These are phyloP conservation scores for Petrolisthes cinctipes DNA, from an alignment of 2,888 invertebrate species.

Conservation along the genomic window DNA sequence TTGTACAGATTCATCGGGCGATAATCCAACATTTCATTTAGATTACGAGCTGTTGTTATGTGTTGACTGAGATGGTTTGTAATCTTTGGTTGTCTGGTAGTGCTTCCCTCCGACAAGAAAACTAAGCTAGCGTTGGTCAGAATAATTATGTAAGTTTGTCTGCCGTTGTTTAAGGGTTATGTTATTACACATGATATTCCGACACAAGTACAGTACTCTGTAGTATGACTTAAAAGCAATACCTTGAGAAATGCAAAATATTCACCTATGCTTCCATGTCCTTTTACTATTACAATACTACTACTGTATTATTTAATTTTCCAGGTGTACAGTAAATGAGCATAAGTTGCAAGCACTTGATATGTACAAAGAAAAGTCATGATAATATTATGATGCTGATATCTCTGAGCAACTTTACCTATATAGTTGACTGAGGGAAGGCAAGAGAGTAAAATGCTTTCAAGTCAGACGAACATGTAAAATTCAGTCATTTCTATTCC, in stretches of 20 bases:
- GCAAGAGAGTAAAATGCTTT: slow-evolving; percentile 40
- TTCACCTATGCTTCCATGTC: slow-evolving; percentile 53
- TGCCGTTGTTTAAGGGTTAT: too few species aligned
- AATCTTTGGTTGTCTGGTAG: too few species aligned
- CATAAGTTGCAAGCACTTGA: slow-evolving; percentile 59
- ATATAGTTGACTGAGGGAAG: slow-evolving; percentile 28
- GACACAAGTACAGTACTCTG: neutral
- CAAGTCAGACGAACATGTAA: neutral
- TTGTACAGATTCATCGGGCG: neutral
- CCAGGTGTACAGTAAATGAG: slow-evolving; percentile 53
- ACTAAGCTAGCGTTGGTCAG: too few species aligned
- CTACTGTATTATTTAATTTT: slow-evolving; percentile 41
- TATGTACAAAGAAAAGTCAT: slow-evolving; percentile 57
- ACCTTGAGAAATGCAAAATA: slow-evolving; percentile 9
- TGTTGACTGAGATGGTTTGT: too few species aligned
- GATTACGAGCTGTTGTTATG: too few species aligned
- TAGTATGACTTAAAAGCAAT: slow-evolving; percentile 10
- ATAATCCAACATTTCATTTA: too few species aligned
- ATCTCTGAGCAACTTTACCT: slow-evolving; percentile 37
- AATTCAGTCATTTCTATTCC: slow-evolving; percentile 11
- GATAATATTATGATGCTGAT: slow-evolving; percentile 55
- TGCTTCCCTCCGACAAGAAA: too few species aligned
- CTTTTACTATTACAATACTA: slow-evolving; percentile 14
- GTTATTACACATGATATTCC: too few species aligned
- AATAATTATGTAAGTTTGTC: too few species aligned